A percentile compares a stretch with the other conserved stretches of the same genome.
Conservation (phyloP, 2,797 vertebrate genomes). For the Sebastes oblongus region DNA sequence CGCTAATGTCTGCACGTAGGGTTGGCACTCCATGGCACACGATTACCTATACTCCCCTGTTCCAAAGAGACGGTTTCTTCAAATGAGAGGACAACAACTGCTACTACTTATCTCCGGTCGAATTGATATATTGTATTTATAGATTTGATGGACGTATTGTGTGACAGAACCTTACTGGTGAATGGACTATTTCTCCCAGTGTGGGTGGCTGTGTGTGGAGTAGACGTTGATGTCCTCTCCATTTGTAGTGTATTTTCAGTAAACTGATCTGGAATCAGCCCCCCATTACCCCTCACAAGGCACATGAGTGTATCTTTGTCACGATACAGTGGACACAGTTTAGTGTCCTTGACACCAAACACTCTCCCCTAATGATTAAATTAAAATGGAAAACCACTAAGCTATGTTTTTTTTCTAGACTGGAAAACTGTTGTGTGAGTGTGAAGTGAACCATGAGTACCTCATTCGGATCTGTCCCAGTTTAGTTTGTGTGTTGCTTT, state of each 20-base stretch:
- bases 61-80: constrained; percentile 51
- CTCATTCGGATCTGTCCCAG: constrained; percentile 80
- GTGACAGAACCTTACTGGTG: constrained; percentile 15
- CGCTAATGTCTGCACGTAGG: neutral
- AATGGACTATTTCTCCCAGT: constrained; percentile 28
- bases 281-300: constrained; percentile 36
- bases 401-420: constrained; percentile 64
- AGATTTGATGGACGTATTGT: constrained; percentile 49
- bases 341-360: constrained; percentile 42
- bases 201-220: constrained; percentile 25
- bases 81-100: constrained; percentile 32
- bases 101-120: constrained; percentile 36
- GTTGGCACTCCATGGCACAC: constrained; percentile 33
- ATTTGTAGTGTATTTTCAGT: constrained; percentile 23
- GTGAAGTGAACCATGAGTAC: constrained; percentile 82
- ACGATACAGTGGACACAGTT: constrained; percentile 41
- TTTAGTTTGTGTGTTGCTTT: constrained; percentile 70
- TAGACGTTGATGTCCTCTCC: constrained; percentile 17
- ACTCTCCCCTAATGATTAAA: constrained; percentile 58
- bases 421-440: constrained; percentile 73
- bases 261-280: constrained; percentile 40
- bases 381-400: constrained; percentile 79
- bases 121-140: constrained; percentile 76
- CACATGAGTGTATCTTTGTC: constrained; percentile 61
- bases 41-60: constrained; percentile 1